Percentiles rank a stretch among this genome's conserved stretches.
Conservation (phyloP, 2,888 invertebrate genomes). For the Loripinus fragilis region DNA sequence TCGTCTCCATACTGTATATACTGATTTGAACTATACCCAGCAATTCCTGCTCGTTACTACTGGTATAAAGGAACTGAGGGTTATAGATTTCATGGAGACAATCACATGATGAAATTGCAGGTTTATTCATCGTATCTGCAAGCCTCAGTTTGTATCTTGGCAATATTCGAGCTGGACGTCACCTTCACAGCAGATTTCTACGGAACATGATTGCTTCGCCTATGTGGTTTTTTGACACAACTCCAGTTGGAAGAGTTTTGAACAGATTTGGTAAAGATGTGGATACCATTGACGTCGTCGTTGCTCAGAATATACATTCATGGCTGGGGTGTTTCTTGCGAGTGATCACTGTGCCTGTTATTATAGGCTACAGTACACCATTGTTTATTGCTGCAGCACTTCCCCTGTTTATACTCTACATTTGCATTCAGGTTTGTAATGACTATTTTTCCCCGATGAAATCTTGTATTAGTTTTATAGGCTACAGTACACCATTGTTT, state of each 20-base stretch:
- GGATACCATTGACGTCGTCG: constrained; percentile 75
- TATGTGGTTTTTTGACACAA: constrained; percentile 80
- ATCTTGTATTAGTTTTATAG: too few relatives aligned
- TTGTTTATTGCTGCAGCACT: constrained; percentile 72
- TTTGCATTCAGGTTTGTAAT: constrained; percentile 75
- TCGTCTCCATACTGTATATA: too few relatives aligned
- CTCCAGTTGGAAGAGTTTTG: constrained; percentile 78
- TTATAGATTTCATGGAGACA: too few relatives aligned
- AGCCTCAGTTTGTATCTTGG: constrained; percentile 56
- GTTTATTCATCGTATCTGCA: constrained; percentile 46
- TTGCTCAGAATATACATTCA: constrained; percentile 66
- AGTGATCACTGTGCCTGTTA: constrained; percentile 70
- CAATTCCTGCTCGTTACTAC: too few relatives aligned
- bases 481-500: not conserved
- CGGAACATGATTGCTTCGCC: constrained; percentile 71
- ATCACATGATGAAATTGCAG: too few relatives aligned
- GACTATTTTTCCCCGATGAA: not conserved
- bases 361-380: constrained; percentile 77
- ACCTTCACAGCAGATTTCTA: constrained; percentile 70
- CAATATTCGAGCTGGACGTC: constrained; percentile 55
- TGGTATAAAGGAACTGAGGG: too few relatives aligned
- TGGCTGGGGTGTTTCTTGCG: constrained; percentile 68
- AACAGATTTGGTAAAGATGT: constrained; percentile 81
- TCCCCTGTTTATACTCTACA: constrained; percentile 77
- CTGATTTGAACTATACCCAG: too few relatives aligned